Percentiles rank a stretch among this genome's conserved stretches.
Conservation (phyloP, 2,888 invertebrate genomes). For the Drosophila niveifrons region DNA sequence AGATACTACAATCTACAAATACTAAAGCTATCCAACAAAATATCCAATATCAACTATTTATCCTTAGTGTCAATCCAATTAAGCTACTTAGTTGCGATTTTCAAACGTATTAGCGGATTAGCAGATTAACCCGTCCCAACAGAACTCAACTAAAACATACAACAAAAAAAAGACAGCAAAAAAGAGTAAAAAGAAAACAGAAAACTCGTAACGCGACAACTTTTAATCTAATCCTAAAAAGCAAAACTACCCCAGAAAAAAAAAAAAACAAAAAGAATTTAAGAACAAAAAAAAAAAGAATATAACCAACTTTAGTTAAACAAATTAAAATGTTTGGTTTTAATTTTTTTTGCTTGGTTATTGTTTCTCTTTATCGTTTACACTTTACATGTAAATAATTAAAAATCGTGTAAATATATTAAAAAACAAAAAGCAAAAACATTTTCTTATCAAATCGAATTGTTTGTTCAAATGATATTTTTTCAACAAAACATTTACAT, state of each 20-base stretch:
- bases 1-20: conserved; percentile 62
- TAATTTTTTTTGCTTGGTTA: conserved; percentile 67
- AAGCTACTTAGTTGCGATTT: conserved; percentile 78
- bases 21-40: conserved; percentile 50
- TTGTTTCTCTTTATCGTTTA: conserved; percentile 43
- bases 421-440: conserved; percentile 50
- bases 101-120: conserved; percentile 84
- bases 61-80: conserved; percentile 78
- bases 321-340: conserved; percentile 44
- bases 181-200: conserved; percentile 36
- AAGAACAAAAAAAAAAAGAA: conserved; percentile 26
- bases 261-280: conserved; percentile 33
- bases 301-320: conserved; percentile 54
- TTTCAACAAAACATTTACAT: conserved; percentile 68
- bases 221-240: conserved; percentile 46
- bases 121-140: conserved; percentile 86
- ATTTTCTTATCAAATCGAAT: conserved; percentile 65
- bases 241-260: conserved; percentile 38
- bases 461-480: conserved; percentile 77
- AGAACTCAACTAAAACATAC: conserved; percentile 53
- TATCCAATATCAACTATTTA: conserved; percentile 64
- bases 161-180: conserved; percentile 29
- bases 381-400: conserved; percentile 84
- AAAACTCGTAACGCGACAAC: conserved; percentile 46
- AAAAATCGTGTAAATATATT: conserved; percentile 81